These are phyloP conservation scores for Heliconius hermathena DNA, from an alignment of 1,140 invertebrate genomes.

Conservation along the genomic window DNA sequence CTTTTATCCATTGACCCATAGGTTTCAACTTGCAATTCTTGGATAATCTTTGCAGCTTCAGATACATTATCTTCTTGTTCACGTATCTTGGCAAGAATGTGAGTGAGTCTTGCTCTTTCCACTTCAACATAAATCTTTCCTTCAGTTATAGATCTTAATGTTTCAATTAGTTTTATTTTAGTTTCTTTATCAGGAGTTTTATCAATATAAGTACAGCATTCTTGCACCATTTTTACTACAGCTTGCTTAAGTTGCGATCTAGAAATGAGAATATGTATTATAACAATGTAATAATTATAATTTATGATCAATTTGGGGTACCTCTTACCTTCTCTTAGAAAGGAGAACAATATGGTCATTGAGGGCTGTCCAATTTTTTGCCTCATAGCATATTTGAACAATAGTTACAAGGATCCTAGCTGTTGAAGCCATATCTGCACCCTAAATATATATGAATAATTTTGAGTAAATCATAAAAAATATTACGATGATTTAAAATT, in stretches of 20 bases:
- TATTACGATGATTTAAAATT: background rate
- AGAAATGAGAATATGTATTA: conserved; percentile 29
- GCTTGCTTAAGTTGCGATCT: conserved; percentile 98
- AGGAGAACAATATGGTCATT: conserved; percentile 97
- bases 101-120: conserved; percentile 97
- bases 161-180: conserved; percentile 97
- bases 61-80: conserved; percentile 95
- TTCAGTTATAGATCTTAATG: conserved; percentile 96
- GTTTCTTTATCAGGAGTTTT: conserved; percentile 95
- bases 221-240: conserved; percentile 99
- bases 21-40: conserved; percentile 99
- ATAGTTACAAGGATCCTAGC: conserved; percentile 96
- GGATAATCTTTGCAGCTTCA: conserved; percentile 95
- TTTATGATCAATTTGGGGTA: background rate
- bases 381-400: conserved; percentile 96
- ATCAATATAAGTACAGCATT: conserved; percentile 97
- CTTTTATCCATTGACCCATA: conserved; percentile 99
- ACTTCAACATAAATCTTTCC: conserved; percentile 99
- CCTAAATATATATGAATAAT: conserved; percentile 75
- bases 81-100: conserved; percentile 95
- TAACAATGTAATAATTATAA: background rate
- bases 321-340: conserved; percentile 88
- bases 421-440: conserved; percentile 97
- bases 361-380: conserved; percentile 95
- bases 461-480: background rate